Evolutionary conservation across 2,797 vertebrate genomes (phyloP), one percentile per base, ranked within the genome.

Genomic region (Amblyraja radiata): DNA sequence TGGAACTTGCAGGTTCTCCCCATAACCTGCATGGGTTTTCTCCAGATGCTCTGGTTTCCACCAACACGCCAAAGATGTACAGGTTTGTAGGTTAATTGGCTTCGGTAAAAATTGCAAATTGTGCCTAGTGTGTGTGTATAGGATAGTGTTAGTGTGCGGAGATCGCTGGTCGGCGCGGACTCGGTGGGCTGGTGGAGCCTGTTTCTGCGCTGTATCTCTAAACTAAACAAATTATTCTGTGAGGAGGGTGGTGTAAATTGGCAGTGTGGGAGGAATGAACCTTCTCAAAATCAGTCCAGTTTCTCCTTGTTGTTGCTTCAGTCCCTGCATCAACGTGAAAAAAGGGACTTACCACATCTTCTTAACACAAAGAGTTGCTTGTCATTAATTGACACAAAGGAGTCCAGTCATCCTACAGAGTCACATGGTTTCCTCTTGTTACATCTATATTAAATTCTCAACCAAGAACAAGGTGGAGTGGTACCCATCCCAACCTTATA

Each of bases 361-460:
- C n/a, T 74, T 91, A 54, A 39, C 71, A 91, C 90, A 91, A 91
- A 74, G 68, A 21, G 9, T 91, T 46, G 61, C 6, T 91, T 91
- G 90, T 91, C 14, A 74, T 39, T 91, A 91, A 73, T 54, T 39
- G 63, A n/a, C 16, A 84, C 54, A 90, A 36, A 90, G 18, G 14
- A 21, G 28, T 14, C 46, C 58, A 71, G 68, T 90, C 65, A 73
- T 90, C 32, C 39, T 73, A 46, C 68, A 71, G 65, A 90, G 36
- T 90, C 65, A 73, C 63, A 21, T 46, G 39, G 2, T 73, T 91
- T 73, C 65, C 63, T 71, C 36, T 63, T 25, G 9, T 73, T 91
- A 73, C 88, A 91, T 65, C 88, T 73, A 74, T 91, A 91, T 91
- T 91, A 91, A 91, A 91, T 91, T 91, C 68, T 73, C 21, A 46